phyloP scores from a whole-genome alignment of 2,113 vertebrate genomes.

The Ctenodactylus gundi region DNA sequence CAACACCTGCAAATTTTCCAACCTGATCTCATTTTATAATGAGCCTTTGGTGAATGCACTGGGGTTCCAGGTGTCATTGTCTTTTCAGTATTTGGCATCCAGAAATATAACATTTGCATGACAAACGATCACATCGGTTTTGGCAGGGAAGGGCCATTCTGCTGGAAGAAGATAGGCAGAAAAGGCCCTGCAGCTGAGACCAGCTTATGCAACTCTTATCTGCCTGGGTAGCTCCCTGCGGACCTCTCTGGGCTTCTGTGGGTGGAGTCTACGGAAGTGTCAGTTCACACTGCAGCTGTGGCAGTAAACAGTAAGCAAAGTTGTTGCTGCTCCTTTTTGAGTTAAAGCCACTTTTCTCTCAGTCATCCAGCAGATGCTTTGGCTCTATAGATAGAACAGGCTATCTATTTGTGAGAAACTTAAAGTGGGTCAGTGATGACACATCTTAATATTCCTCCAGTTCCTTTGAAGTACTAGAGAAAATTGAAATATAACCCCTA shows the following conservation, averaged over 20 bases:
- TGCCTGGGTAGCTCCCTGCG: slow-evolving; percentile 53
- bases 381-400: neutral
- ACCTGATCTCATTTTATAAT: slow-evolving; percentile 61
- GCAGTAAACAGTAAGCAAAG: neutral
- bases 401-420: neutral
- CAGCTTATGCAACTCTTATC: slow-evolving; percentile 45
- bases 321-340: neutral
- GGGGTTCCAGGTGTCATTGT: slow-evolving; percentile 65
- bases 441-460: slow-evolving; percentile 27
- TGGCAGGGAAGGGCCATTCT: slow-evolving; percentile 74
- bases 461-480: neutral
- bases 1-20: slow-evolving; percentile 77
- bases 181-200: slow-evolving; percentile 57
- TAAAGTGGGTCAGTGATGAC: slow-evolving; percentile 6
- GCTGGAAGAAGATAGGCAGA: slow-evolving; percentile 76
- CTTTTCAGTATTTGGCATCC: slow-evolving; percentile 70
- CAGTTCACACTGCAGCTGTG: slow-evolving; percentile 40
- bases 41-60: neutral
- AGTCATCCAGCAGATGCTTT: neutral
- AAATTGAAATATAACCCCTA: neutral
- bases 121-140: slow-evolving; percentile 73
- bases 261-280: neutral
- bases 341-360: neutral
- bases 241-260: slow-evolving; percentile 10
- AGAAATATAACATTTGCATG: slow-evolving; percentile 71